phyloP scores from a whole-genome alignment of 2,113 vertebrate species.

The Notothenia rossii region DNA sequence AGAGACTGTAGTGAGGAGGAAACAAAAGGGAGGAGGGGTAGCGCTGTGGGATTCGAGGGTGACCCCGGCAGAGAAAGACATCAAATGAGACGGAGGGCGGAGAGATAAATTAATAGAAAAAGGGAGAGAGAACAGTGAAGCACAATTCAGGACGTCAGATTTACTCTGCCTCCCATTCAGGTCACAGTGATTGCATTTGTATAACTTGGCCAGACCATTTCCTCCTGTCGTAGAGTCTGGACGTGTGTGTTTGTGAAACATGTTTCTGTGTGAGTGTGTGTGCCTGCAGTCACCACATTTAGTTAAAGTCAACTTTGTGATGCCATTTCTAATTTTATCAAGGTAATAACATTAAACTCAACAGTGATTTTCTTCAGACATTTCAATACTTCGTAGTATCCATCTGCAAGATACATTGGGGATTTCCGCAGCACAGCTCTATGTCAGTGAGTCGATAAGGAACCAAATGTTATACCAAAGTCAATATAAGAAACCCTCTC shows the following conservation, averaged over 20 bases:
- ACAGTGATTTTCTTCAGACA: slow-evolving; percentile 27
- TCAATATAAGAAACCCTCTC: slow-evolving; percentile 33
- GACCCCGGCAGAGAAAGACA: slow-evolving; percentile 44
- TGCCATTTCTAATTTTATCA: too few species aligned
- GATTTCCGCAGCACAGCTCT: slow-evolving; percentile 34
- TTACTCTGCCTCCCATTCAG: slow-evolving; percentile 42
- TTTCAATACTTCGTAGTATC: slow-evolving; percentile 4
- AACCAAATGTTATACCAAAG: slow-evolving; percentile 54
- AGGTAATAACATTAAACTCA: slow-evolving; percentile 38
- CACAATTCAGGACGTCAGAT: slow-evolving; percentile 41
- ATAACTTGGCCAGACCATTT: slow-evolving; percentile 57
- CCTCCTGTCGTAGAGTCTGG: slow-evolving; percentile 13
- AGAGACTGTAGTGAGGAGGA: slow-evolving; percentile 14
- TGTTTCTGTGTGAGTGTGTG: neutral
- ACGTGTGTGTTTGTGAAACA: neutral
- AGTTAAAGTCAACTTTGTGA: slow-evolving; percentile 11
- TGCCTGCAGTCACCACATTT: neutral
- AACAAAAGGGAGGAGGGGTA: slow-evolving; percentile 3
- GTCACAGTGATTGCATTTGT: slow-evolving; percentile 61
- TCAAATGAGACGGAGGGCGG: slow-evolving; percentile 39
- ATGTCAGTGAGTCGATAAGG: slow-evolving; percentile 46
- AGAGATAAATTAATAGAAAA: slow-evolving; percentile 60
- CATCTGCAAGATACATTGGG: slow-evolving; percentile 1
- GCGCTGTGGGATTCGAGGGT: slow-evolving; percentile 37
- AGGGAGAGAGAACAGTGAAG: slow-evolving; percentile 32